Evolutionary conservation across 2,888 invertebrate genomes (phyloP).

Genomic region (Protonemura montana): DNA sequence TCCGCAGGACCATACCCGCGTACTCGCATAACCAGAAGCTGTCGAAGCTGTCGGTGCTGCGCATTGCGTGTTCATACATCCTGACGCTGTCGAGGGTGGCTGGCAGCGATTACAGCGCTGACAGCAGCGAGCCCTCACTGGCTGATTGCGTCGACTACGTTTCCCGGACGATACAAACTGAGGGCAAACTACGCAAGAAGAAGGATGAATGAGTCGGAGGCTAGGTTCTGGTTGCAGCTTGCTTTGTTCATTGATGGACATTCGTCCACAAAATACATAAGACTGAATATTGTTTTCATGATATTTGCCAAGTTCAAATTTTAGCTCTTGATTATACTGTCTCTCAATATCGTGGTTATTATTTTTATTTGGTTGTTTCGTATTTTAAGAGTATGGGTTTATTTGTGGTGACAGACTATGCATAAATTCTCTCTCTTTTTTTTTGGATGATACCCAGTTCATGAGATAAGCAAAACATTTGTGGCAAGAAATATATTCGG

Average conservation of each 20-base stretch:
- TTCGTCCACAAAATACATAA: neutral
- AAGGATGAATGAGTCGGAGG: constrained; percentile 76
- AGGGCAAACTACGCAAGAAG: constrained; percentile 87
- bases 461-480: neutral
- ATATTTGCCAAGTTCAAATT: neutral
- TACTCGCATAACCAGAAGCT: constrained; percentile 94
- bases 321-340: neutral
- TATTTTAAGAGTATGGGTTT: neutral
- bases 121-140: constrained; percentile 68
- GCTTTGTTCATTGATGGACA: neutral
- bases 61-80: constrained; percentile 94
- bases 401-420: neutral
- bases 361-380: neutral
- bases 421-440: neutral
- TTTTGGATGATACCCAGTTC: neutral
- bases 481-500: too few relatives aligned
- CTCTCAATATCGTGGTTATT: neutral
- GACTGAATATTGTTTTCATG: neutral
- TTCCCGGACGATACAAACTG: constrained; percentile 91
- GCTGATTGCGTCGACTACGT: constrained; percentile 83
- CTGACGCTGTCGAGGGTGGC: constrained; percentile 82
- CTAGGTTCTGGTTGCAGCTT: too few relatives aligned
- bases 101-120: constrained; percentile 71
- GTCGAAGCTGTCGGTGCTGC: constrained; percentile 88
- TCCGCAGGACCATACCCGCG: constrained; percentile 84